These are phyloP conservation scores for Rafetus swinhoei DNA, from an alignment of 2,113 vertebrate genomes.

Conservation along the genomic window DNA sequence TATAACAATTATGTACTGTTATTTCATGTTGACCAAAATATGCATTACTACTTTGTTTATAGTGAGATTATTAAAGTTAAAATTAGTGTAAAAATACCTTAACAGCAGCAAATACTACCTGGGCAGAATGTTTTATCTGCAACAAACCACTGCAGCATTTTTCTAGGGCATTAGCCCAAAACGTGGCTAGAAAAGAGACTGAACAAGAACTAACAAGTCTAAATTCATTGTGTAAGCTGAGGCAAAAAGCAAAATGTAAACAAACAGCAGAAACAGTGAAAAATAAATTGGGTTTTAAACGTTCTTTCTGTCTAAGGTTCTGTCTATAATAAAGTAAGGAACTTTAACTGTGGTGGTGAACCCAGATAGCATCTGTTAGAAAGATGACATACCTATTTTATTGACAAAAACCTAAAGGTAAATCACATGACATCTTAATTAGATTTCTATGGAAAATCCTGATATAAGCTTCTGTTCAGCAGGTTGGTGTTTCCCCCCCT, in stretches of 20 bases:
- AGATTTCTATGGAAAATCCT: conserved; percentile 53
- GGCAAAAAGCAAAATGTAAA: background rate
- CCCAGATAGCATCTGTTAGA: background rate
- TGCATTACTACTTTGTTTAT: background rate
- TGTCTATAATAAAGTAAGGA: background rate
- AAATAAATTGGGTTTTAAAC: background rate
- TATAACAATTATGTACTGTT: background rate
- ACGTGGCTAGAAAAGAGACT: background rate
- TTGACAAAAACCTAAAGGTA: conserved; percentile 57
- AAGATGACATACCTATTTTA: background rate
- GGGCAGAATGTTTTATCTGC: background rate
- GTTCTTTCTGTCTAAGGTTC: background rate
- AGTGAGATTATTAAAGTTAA: background rate
- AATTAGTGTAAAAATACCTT: background rate
- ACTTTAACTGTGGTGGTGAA: background rate
- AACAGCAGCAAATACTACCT: background rate
- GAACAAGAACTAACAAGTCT: background rate
- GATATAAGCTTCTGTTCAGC: conserved; percentile 44
- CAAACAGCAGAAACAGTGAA: fast-evolving
- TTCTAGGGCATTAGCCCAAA: background rate
- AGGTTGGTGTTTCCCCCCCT: background rate
- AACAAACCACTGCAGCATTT: background rate
- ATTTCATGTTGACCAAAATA: background rate
- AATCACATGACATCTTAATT: conserved; percentile 54
- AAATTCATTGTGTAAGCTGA: background rate